Evolutionary conservation across 2,888 invertebrate genomes (phyloP).

Genomic region (Leptarthrus brevirostris): DNA sequence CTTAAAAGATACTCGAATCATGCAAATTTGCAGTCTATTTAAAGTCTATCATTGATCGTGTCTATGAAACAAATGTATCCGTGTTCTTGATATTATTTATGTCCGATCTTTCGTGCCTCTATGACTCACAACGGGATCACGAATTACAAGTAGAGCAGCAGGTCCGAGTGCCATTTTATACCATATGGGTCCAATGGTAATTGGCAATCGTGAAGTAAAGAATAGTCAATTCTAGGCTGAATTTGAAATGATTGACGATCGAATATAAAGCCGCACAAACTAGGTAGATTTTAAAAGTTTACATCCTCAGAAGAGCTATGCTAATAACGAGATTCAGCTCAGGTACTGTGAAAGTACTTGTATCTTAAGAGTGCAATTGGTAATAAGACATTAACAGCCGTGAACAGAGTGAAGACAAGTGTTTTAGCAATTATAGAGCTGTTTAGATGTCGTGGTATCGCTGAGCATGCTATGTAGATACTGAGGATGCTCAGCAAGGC

Average conservation of each 20-base stretch:
- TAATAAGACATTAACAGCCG: conserved; percentile 47
- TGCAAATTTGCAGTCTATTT: conserved; percentile 38
- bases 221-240: conserved; percentile 9
- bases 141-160: conserved; percentile 50
- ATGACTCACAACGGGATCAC: conserved; percentile 36
- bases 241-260: conserved; percentile 32
- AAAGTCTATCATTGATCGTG: conserved; percentile 3
- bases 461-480: neutral
- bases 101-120: conserved; percentile 31
- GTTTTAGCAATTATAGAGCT: conserved; percentile 44
- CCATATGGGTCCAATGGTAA: conserved; percentile 47
- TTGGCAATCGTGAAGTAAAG: conserved; percentile 12
- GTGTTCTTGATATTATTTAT: conserved; percentile 37
- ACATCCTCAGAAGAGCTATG: conserved; percentile 19
- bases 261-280: neutral
- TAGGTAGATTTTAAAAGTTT: neutral
- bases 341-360: conserved; percentile 19
- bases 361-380: conserved; percentile 35
- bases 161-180: conserved; percentile 29
- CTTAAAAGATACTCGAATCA: conserved; percentile 30
- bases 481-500: neutral
- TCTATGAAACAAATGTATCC: conserved; percentile 25
- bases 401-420: conserved; percentile 47
- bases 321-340: conserved; percentile 40
- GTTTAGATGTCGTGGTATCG: conserved; percentile 20